A percentile compares a stretch with the other conserved stretches of the same genome.
These are phyloP conservation scores for Drosophila arizonae DNA, from an alignment of 1,140 invertebrate genomes.

Conservation along the genomic window DNA sequence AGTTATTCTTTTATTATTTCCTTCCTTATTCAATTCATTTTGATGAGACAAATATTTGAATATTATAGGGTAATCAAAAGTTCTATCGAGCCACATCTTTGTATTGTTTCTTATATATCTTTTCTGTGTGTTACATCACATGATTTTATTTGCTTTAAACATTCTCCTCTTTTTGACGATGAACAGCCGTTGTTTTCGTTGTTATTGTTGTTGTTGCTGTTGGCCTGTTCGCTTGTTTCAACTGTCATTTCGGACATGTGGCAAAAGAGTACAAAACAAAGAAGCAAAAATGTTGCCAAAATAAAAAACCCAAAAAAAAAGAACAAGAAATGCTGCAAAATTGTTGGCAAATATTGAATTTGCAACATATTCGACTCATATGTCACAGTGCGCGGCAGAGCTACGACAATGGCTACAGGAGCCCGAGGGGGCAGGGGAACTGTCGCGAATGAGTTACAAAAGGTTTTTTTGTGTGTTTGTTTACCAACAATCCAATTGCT, in stretches of 20 bases:
- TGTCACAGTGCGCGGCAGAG: slow-evolving; percentile 53
- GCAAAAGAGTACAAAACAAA: slow-evolving; percentile 31
- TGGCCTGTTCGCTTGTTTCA: slow-evolving; percentile 64
- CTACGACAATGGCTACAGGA: slow-evolving; percentile 15
- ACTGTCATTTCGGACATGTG: slow-evolving; percentile 54
- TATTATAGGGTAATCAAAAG: not conserved
- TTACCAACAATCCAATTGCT: slow-evolving; percentile 68
- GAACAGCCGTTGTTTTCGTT: slow-evolving; percentile 11
- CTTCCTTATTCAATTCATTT: too few species aligned
- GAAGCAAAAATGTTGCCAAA: slow-evolving; percentile 32
- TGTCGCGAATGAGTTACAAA: slow-evolving; percentile 72
- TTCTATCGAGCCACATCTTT: not conserved
- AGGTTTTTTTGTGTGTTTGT: slow-evolving; percentile 74
- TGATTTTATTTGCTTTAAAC: slow-evolving; percentile 73
- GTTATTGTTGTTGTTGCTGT: slow-evolving; percentile 47
- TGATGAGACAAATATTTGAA: not conserved
- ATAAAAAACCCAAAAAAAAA: slow-evolving; percentile 30
- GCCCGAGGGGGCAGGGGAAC: slow-evolving; percentile 12
- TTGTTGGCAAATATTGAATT: slow-evolving; percentile 83
- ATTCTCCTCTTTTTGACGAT: slow-evolving; percentile 19
- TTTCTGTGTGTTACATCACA: slow-evolving; percentile 57
- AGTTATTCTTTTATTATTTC: too few species aligned
- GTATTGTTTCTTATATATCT: slow-evolving; percentile 22
- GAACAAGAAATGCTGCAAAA: slow-evolving; percentile 70
- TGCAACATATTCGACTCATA: slow-evolving; percentile 81